Conservation (phyloP, 2,888 invertebrate genomes). For the Nymphalis c-album region DNA sequence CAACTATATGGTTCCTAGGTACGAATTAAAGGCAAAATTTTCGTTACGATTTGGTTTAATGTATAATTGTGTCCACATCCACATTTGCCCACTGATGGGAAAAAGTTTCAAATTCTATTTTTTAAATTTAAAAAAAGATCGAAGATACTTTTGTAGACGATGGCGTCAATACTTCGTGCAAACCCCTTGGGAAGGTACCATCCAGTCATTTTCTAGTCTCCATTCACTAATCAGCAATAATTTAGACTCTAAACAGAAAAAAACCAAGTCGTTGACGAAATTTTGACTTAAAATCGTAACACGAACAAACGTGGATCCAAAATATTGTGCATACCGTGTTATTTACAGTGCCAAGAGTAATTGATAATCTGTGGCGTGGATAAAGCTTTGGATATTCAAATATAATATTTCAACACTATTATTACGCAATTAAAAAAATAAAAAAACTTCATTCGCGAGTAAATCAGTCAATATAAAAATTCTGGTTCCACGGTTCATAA, state of each 20-base stretch:
- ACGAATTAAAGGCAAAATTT: neutral
- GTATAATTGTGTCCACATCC: neutral
- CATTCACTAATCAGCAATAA: too few relatives aligned
- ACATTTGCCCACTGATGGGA: too few relatives aligned
- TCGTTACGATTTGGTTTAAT: neutral
- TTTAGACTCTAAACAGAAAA: neutral
- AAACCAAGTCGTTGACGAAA: neutral
- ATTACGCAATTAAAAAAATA: too few relatives aligned
- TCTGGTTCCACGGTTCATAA: neutral
- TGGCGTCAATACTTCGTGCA: too few relatives aligned
- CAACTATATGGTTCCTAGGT: neutral
- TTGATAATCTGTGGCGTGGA: neutral
- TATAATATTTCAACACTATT: too few relatives aligned
- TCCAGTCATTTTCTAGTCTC: too few relatives aligned
- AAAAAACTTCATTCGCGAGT: too few relatives aligned
- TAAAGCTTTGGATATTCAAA: neutral
- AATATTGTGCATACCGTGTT: neutral
- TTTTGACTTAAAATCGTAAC: neutral
- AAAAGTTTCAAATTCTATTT: too few relatives aligned
- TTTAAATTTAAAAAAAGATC: too few relatives aligned
- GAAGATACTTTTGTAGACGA: too few relatives aligned
- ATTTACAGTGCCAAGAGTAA: neutral
- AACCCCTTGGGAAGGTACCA: too few relatives aligned
- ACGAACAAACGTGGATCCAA: slow-evolving; percentile 26
- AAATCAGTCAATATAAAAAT: neutral